Evolutionary conservation across 1,140 invertebrate species (phyloP), one percentile per base, ranked within the genome.

Genomic region (Aradophagus sp.): DNA sequence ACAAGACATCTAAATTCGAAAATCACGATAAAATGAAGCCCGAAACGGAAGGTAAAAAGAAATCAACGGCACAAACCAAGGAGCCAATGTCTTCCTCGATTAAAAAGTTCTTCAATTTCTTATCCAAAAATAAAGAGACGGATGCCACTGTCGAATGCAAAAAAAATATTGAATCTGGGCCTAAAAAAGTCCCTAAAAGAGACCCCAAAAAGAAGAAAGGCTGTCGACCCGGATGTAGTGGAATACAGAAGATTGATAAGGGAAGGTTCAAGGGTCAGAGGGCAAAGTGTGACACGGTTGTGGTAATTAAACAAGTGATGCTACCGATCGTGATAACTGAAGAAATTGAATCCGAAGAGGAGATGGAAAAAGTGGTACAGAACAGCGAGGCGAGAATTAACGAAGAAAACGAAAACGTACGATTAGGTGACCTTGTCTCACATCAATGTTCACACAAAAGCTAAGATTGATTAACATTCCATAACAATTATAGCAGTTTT

Each of bases 271-370:
- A 17, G n/a, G 44, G 11, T 5, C 7, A 10, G 3, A 48, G 39
- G 15, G 59, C 20, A 26, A 69, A 47, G 16, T 47, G 41, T 11
- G 34, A 52, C 5, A 62, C 53, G 34, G 15, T 63, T n/a, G 17
- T 53, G 39, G 36, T 53, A 0, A 12, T 55, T 11, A 34, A 29
- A 11, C 36, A 62, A 20, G 8, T 65, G 23, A 48, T 65, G 61
- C 7, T 50, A 11, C 52, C 52, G 6, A 38, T 62, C 17, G 1
- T 70, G 13, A 58, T 59, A 56, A 56, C 56, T 10, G 58, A 70
- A 15, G 44, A 56, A 26, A 5, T 63, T 0, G 44, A 62, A 0
- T 61, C 39, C 7, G 59, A 63, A 1, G 48, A 45, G 7, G 39
- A 17, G 4, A 31, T 32, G 13, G 26, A 39, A 41, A 35, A 1